Evolutionary conservation across 1,140 invertebrate species (phyloP), one percentile per base, ranked within the genome.

Genomic region (Drosophila teissieri): DNA sequence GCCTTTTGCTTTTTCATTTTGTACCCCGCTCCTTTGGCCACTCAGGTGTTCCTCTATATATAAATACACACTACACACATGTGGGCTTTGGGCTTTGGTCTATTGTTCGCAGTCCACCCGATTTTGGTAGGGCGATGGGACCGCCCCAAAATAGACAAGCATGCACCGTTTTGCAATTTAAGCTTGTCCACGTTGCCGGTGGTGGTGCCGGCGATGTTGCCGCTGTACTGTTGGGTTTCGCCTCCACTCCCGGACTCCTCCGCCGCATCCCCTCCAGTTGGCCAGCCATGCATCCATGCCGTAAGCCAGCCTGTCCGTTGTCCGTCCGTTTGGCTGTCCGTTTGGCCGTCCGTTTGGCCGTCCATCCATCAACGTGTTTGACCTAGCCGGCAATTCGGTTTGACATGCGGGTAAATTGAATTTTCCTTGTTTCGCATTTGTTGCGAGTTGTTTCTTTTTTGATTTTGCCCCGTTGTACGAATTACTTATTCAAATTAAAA

Each of bases 401-500:
- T 90, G 86, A 90, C 86, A 90, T 90, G 86, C 86, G 88, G 83
- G 78, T 90, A 90, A 90, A 90, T 90, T 90, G 86, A 90, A 90
- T 90, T 90, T 90, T 80, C 82, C 77, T 90, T 90, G 82, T 90
- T 84, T 86, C 88, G 85, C 82, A 90, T 82, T 79, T 90, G 82
- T 86, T 86, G 88, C 73, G 80, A 83, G 65, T 88, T 90, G 73
- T 84, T 61, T 73, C 70, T 64, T 64, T 80, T 84, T 84, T 64
- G 83, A 69, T 79, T 82, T 79, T 86, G 65, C 72, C 46, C 75
- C 74, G 68, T 78, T 90, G 82, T 90, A 76, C 73, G 83, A 89
- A 88, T 88, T 88, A 90, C 79, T 86, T 86, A 86, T 86, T 90
- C 88, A 90, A 90, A 90, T 90, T 90, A 90, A 90, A 90, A 90